Conservation (phyloP, 1,140 invertebrate species). For the Dinoponera quadriceps region DNA sequence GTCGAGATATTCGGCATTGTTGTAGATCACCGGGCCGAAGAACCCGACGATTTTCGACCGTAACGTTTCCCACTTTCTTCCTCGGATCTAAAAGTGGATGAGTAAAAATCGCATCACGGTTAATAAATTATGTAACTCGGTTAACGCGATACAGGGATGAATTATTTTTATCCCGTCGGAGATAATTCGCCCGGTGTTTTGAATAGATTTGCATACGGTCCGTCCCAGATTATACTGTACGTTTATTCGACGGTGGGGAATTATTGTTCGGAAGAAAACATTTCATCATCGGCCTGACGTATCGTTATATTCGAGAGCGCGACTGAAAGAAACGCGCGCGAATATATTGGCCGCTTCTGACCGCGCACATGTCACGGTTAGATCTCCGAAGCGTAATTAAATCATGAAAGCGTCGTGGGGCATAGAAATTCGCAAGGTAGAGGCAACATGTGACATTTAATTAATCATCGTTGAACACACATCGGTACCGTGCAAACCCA, state of each 20-base stretch:
- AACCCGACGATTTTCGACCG: too few relatives aligned
- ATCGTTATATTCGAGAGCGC: conserved; percentile 4
- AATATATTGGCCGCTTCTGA: conserved; percentile 13
- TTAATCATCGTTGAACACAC: conserved; percentile 36
- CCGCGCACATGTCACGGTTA: conserved; percentile 17
- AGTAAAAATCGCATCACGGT: background rate
- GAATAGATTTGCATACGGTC: background rate
- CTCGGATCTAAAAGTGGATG: too few relatives aligned
- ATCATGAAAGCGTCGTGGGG: conserved; percentile 18
- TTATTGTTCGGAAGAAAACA: background rate
- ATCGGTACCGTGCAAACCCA: background rate
- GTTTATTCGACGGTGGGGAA: background rate
- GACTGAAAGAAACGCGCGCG: background rate
- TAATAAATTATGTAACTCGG: background rate
- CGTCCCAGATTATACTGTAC: background rate
- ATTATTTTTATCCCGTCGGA: conserved; percentile 6
- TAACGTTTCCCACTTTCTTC: background rate
- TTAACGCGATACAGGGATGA: background rate
- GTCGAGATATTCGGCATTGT: conserved; percentile 16
- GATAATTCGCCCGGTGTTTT: background rate
- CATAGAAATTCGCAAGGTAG: conserved; percentile 31
- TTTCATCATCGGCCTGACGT: background rate
- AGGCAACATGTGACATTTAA: conserved; percentile 28
- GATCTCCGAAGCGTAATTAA: conserved; percentile 38
- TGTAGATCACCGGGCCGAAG: background rate